Evolutionary conservation across 1,140 invertebrate genomes (phyloP).

Genomic region (Neocloeon triangulifer): DNA sequence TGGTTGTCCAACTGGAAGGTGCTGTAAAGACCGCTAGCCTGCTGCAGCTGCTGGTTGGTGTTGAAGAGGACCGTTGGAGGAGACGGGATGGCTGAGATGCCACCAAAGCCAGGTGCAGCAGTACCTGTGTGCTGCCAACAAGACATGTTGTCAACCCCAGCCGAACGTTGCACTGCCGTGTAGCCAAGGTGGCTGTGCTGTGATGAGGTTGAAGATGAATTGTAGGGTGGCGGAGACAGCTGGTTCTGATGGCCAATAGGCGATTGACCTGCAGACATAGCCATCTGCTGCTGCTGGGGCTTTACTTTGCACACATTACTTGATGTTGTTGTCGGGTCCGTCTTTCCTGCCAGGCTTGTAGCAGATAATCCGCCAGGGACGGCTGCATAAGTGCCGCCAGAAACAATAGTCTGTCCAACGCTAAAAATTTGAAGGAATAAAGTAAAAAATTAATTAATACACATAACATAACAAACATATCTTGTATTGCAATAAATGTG

Average conservation of each 20-base stretch:
- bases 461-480: too few relatives aligned
- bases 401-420: too few relatives aligned
- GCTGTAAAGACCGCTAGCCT: constrained; percentile 55
- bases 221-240: constrained; percentile 20
- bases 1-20: constrained; percentile 36
- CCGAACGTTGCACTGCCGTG: constrained; percentile 13
- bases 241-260: constrained; percentile 27
- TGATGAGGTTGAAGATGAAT: too few relatives aligned
- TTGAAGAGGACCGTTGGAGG: constrained; percentile 57
- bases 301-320: constrained; percentile 55
- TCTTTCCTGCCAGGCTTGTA: too few relatives aligned
- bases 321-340: constrained; percentile 17
- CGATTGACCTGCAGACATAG: constrained; percentile 22
- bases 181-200: too few relatives aligned
- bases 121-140: constrained; percentile 6
- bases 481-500: too few relatives aligned
- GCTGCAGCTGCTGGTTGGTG: constrained; percentile 40
- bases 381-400: too few relatives aligned
- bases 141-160: constrained; percentile 1
- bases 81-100: constrained; percentile 57
- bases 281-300: constrained; percentile 40
- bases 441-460: too few relatives aligned
- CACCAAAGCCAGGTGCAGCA: constrained; percentile 43
- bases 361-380: too few relatives aligned
- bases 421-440: too few relatives aligned